Evolutionary conservation across 2,797 vertebrate species (phyloP).

Genomic region (Rachycentron canadum): DNA sequence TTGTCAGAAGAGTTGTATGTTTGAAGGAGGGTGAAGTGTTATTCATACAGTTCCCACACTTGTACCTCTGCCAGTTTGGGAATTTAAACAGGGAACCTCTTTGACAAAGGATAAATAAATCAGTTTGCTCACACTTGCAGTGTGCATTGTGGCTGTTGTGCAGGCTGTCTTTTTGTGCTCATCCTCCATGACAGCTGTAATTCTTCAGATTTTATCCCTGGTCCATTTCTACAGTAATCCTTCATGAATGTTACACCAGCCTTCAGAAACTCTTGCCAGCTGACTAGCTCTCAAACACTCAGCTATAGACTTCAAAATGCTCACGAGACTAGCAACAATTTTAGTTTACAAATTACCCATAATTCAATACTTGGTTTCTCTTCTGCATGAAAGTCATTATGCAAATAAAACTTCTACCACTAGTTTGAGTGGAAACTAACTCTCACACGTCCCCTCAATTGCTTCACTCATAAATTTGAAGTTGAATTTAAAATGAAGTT

Average conservation of each 20-base stretch:
- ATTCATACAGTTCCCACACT: not conserved
- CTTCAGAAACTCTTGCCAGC: not conserved
- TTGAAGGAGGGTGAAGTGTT: not conserved
- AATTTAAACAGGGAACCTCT: constrained; percentile 5
- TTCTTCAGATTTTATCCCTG: not conserved
- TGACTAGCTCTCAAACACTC: not conserved
- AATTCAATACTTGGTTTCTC: not conserved
- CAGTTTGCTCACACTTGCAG: not conserved
- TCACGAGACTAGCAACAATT: not conserved
- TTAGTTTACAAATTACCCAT: not conserved
- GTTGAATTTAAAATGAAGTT: too few relatives aligned
- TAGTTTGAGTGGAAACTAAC: not conserved
- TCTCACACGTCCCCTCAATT: too few relatives aligned
- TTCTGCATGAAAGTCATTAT: not conserved
- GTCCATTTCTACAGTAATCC: not conserved
- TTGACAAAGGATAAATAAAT: not conserved
- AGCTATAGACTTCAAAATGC: not conserved
- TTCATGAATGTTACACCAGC: not conserved
- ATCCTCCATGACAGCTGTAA: not conserved
- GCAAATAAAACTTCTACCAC: not conserved
- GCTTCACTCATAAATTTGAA: too few relatives aligned
- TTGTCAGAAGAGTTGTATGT: not conserved
- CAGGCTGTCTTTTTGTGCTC: not conserved
- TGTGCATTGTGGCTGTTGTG: not conserved
- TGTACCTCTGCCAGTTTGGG: not conserved